Evolutionary conservation across 2,113 vertebrate genomes (phyloP).

Genomic region (Laticauda laticaudata): DNA sequence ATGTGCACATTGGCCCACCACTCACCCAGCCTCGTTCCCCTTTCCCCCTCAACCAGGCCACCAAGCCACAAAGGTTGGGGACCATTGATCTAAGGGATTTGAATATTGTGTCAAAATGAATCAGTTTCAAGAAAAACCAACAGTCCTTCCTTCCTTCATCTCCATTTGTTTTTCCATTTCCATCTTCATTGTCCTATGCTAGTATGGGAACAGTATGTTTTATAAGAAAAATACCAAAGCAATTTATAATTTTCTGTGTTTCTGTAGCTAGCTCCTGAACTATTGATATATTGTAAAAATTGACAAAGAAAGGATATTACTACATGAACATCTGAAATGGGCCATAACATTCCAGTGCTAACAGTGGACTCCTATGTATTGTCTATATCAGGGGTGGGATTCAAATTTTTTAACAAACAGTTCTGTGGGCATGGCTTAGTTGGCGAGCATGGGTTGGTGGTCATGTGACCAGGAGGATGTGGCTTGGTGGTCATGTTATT

Average conservation of each 20-base stretch:
- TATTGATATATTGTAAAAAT: neutral
- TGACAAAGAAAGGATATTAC: neutral
- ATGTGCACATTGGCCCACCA: neutral
- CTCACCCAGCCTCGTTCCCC: neutral
- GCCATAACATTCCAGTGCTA: neutral
- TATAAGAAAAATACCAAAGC: neutral
- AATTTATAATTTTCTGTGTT: neutral
- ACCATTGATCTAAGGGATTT: neutral
- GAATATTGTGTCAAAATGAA: neutral
- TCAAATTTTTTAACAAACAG: too few species aligned
- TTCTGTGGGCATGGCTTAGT: too few species aligned
- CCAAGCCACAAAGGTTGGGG: neutral
- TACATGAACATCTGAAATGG: neutral
- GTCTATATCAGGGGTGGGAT: neutral
- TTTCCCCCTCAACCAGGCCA: neutral
- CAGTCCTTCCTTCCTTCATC: neutral
- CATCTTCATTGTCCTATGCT: neutral
- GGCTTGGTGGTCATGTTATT: too few species aligned
- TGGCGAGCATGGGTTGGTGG: too few species aligned
- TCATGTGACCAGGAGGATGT: too few species aligned
- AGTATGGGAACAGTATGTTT: neutral
- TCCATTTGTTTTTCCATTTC: neutral
- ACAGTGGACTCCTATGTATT: neutral
- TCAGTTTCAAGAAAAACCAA: neutral
- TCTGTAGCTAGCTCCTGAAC: neutral